A percentile compares a stretch with the other conserved stretches of the same genome.
Conservation (phyloP, 2,888 invertebrate species). For the Nomada flava region DNA sequence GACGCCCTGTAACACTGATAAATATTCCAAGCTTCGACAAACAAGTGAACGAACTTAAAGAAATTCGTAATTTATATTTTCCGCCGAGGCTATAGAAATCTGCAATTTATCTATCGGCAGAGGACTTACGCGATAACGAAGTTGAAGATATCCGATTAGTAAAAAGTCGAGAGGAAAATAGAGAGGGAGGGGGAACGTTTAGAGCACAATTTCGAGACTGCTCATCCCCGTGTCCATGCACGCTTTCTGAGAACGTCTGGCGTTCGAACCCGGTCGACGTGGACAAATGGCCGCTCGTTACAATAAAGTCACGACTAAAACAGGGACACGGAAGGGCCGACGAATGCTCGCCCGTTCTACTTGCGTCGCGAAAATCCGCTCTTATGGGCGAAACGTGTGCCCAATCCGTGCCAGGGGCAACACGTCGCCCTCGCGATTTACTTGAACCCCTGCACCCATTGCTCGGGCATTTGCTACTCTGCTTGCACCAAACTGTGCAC, state of each 20-base stretch:
- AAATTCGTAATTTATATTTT: constrained; percentile 27
- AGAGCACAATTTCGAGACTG: constrained; percentile 37
- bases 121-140: background rate
- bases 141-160: background rate
- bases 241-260: constrained; percentile 42
- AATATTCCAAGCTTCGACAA: background rate
- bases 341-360: constrained; percentile 38
- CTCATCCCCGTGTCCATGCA: constrained; percentile 47
- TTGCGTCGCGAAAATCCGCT: constrained; percentile 54
- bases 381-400: constrained; percentile 48
- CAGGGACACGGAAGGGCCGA: constrained; percentile 47
- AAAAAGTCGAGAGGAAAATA: constrained; percentile 17
- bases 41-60: background rate
- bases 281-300: constrained; percentile 67
- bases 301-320: constrained; percentile 63
- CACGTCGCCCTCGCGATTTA: constrained; percentile 26
- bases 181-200: constrained; percentile 1
- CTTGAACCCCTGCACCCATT: constrained; percentile 3
- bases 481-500: background rate
- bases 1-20: too few relatives aligned
- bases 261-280: constrained; percentile 53
- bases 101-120: too few relatives aligned
- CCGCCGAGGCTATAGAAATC: background rate
- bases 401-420: constrained; percentile 42
- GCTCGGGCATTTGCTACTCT: background rate